Conservation (phyloP, 2,113 vertebrate species). For the Halichoeres trimaculatus region DNA sequence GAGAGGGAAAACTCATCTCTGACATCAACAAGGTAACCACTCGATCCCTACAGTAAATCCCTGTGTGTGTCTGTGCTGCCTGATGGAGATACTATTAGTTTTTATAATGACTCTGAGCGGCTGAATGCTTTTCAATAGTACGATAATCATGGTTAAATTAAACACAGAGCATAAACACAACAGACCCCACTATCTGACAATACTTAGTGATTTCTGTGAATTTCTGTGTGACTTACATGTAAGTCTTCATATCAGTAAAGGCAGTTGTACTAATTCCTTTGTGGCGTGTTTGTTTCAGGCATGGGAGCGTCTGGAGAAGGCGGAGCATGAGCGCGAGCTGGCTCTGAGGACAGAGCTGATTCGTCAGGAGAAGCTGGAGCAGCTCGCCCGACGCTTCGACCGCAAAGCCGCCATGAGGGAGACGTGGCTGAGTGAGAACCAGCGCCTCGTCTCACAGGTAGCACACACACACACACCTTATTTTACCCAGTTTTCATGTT, state of each 20-base stretch:
- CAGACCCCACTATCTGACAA: too few relatives aligned
- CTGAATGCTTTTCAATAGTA: too few relatives aligned
- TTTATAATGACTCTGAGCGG: too few relatives aligned
- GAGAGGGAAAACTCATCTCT: conserved; percentile 98
- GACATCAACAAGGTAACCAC: conserved; percentile 92
- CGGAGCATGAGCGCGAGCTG: conserved; percentile 97
- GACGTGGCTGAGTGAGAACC: conserved; percentile 85
- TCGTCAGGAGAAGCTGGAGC: conserved; percentile 98
- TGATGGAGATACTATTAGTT: too few relatives aligned
- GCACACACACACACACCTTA: not conserved
- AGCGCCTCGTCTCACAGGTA: conserved; percentile 78
- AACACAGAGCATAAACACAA: too few relatives aligned
- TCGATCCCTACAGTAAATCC: not conserved
- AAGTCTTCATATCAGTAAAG: not conserved
- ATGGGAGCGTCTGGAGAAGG: conserved; percentile 99
- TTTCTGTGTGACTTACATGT: not conserved
- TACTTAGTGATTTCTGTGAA: too few relatives aligned
- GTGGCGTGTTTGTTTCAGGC: conserved; percentile 80
- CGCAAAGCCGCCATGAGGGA: conserved; percentile 99
- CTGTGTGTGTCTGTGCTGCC: not conserved
- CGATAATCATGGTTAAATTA: too few relatives aligned
- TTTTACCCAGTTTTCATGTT: not conserved
- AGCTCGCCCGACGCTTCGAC: conserved; percentile 96
- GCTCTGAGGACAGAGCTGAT: conserved; percentile 97
- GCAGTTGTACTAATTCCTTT: not conserved